These are phyloP conservation scores for Origma solitaria DNA, from an alignment of 2,113 vertebrate species.

Conservation along the genomic window DNA sequence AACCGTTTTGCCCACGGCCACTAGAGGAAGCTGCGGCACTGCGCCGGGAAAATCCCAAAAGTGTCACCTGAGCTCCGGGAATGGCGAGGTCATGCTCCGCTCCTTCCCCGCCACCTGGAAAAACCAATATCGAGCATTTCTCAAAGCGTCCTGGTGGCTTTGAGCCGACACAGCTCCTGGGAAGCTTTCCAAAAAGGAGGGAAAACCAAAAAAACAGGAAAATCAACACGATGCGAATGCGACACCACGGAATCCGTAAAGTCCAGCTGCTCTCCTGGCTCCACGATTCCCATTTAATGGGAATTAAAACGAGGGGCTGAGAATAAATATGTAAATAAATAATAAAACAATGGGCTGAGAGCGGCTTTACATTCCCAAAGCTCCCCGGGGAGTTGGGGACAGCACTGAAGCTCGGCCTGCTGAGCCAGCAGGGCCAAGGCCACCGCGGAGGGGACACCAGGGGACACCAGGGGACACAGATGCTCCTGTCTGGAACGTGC, in stretches of 20 bases:
- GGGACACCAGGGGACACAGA: accelerated
- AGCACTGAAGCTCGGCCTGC: not conserved
- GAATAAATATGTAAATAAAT: too few species aligned
- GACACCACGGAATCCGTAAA: accelerated
- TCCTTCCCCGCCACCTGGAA: not conserved
- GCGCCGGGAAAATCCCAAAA: not conserved
- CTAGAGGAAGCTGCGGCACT: slow-evolving; percentile 49
- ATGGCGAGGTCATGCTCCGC: accelerated
- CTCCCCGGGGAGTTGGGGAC: not conserved
- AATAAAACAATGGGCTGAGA: not conserved
- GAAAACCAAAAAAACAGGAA: not conserved
- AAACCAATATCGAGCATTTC: accelerated
- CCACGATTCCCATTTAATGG: accelerated
- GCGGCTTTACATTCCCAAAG: not conserved
- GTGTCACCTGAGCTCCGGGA: not conserved
- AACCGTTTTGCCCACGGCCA: not conserved
- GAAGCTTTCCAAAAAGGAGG: not conserved
- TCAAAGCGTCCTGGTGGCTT: not conserved
- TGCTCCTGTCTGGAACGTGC: accelerated
- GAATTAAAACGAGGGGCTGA: not conserved
- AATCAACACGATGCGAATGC: accelerated
- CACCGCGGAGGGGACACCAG: not conserved
- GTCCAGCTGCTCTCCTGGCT: not conserved
- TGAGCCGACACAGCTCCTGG: accelerated
- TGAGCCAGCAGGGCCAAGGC: not conserved